Evolutionary conservation across 1,140 invertebrate genomes (phyloP), one percentile per base, ranked within the genome.

Genomic region (Lepidotrigona ventralis): DNA sequence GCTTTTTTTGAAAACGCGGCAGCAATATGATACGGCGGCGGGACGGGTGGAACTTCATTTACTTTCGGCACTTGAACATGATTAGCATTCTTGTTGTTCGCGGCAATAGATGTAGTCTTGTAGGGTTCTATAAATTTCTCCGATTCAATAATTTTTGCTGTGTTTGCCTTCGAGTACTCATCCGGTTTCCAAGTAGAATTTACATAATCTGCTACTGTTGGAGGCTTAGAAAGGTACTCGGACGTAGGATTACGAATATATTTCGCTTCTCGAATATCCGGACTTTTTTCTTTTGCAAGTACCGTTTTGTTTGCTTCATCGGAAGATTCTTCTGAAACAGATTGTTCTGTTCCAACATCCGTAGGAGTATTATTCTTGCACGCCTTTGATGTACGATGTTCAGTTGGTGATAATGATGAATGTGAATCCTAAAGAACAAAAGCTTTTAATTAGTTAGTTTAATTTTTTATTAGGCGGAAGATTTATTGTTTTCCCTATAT

Each of bases 11-110:
- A 96, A 89, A 96, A 96, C 9, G 95, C 95, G 9, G 96, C 96
- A 17, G 96, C 96, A 84, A 96, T 96, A 85, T 96, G 96, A 93
- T 96, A 96, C 2, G 96, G 96, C 4, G 96, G 96, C 15, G 96
- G 96, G 29, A 93, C 91, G 9, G 91, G 92, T 21, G 92, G 93
- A 39, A 91, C 77, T 21, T 93, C 92, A 58, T 89, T 92, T 12
- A 88, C 77, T 86, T 88, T 91, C 19, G 85, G 81, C 21, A 68
- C 2, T 17, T 83, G 77, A 51, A 75, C 33, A 68, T 68, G 85
- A 63, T 88, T 84, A 6, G 85, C 64, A 26, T 81, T 88, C 64
- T 88, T 90, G 12, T 58, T 86, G 21, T 90, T 88, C 11, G 75
- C 33, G n/a, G 79, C 71, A 14, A 83, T 70, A 23, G 83, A 83